phyloP scores from a whole-genome alignment of 2,113 vertebrate species.

The Malurus elegans region DNA sequence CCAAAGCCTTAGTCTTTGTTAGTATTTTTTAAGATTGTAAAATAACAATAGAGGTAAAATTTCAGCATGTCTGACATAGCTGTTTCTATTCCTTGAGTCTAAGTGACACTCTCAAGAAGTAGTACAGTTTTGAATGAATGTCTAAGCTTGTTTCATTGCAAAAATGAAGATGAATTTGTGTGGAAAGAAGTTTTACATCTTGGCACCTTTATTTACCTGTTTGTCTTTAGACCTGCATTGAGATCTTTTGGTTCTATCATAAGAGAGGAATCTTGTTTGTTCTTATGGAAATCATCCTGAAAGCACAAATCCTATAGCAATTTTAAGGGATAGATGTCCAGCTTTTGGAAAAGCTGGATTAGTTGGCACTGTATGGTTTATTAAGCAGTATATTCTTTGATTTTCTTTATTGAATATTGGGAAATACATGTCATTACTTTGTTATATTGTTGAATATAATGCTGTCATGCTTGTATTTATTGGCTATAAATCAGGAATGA shows the following conservation, averaged over 20 bases:
- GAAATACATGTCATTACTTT: background rate
- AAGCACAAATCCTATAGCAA: background rate
- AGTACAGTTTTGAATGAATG: background rate
- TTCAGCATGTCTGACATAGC: background rate
- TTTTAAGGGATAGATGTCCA: background rate
- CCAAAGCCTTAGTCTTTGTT: background rate
- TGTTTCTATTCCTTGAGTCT: background rate
- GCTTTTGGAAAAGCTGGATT: background rate
- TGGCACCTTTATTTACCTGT: background rate
- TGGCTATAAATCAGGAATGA: background rate
- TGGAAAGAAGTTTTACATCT: background rate
- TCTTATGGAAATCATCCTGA: background rate
- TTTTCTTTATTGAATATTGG: background rate
- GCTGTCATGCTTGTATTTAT: background rate
- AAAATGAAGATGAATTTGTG: background rate
- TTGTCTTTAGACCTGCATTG: background rate
- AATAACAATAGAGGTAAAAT: background rate
- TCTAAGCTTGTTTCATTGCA: background rate
- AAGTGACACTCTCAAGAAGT: background rate
- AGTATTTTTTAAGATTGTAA: background rate
- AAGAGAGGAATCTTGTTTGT: background rate
- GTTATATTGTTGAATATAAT: background rate
- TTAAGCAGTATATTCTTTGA: background rate
- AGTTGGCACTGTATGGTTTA: background rate
- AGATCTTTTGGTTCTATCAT: background rate